Base-by-base conservation (phyloP, 2,113 vertebrate species). In the Pogonocichla stellata region DNA sequence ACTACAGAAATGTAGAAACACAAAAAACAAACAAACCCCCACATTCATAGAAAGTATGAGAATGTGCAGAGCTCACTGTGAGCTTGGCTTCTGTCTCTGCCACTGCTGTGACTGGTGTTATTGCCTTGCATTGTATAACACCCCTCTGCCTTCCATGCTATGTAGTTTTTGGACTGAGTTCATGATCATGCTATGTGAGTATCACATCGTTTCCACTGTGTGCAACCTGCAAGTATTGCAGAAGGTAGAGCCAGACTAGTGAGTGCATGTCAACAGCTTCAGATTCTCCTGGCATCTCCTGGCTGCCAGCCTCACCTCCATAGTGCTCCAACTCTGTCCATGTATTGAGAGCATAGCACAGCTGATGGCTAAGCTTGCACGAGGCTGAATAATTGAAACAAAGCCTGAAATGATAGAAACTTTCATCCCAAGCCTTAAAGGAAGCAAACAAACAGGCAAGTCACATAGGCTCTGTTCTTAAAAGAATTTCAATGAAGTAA, bases 141-240 rank as follows among this genome's bases (percentile, higher is more conserved):
- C 4, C 6, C 47, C 42, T 58, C 45, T 75, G 34, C 23, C 42
- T 79, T 54, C 70, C 34, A 28, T 24, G n/a, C 48, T 47, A 3
- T 29, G 10, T 34, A 33, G 10, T 10, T 75, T 80, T 56, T 77
- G 20, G 38, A 36, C 19, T 60, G 24, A 72, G 11, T 33, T 86
- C 7, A 11, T 31, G 13, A 15, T 17, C 12, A 33, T 60, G 6
- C 8, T 28, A 42, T 8, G 23, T 43, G 36, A 56, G 18, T 43
- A 43, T 36, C 51, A 66, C 28, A 56, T 70, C 0, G 6, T 50
- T 72, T 77, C 36, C 40, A 72, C 31, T 34, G 13, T 7, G 19
- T 73, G 43, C 15, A 62, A 57, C 14, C 72, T 56, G 9, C 4
- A 64, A 78, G 5, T 5, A 10, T 20, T 29, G 19, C 0, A 0